These are phyloP conservation scores for Falco punctatus DNA, from an alignment of 2,113 vertebrate species.

Conservation along the genomic window DNA sequence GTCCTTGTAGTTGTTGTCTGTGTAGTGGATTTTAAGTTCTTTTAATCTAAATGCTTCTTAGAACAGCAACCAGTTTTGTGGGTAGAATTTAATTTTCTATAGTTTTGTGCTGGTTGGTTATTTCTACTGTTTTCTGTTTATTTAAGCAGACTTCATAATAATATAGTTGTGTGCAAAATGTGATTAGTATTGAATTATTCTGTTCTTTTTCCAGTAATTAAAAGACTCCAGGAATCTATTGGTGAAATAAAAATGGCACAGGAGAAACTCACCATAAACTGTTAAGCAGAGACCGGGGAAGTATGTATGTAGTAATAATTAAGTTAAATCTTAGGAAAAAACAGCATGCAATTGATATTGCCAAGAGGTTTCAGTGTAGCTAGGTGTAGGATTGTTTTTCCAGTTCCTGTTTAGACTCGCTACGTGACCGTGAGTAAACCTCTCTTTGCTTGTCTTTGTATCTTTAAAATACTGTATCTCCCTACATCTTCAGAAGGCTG, in stretches of 20 bases:
- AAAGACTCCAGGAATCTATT: neutral
- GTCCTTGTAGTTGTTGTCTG: neutral
- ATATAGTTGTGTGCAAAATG: neutral
- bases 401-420: rapidly evolving
- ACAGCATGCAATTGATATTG: neutral
- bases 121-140: neutral
- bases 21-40: neutral
- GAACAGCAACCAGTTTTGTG: neutral
- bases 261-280: neutral
- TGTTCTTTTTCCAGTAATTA: neutral
- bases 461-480: neutral
- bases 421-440: neutral
- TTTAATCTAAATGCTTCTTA: neutral
- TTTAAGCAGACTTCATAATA: neutral
- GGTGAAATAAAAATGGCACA: neutral
- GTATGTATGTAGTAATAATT: neutral
- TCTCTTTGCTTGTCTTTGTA: neutral
- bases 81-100: neutral
- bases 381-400: neutral
- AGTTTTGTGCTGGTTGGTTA: neutral
- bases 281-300: neutral
- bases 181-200: neutral
- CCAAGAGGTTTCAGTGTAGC: neutral
- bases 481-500: neutral
- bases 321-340: neutral